phyloP scores from a whole-genome alignment of 1,140 invertebrate genomes.

The Caenorhabditis elegans region DNA sequence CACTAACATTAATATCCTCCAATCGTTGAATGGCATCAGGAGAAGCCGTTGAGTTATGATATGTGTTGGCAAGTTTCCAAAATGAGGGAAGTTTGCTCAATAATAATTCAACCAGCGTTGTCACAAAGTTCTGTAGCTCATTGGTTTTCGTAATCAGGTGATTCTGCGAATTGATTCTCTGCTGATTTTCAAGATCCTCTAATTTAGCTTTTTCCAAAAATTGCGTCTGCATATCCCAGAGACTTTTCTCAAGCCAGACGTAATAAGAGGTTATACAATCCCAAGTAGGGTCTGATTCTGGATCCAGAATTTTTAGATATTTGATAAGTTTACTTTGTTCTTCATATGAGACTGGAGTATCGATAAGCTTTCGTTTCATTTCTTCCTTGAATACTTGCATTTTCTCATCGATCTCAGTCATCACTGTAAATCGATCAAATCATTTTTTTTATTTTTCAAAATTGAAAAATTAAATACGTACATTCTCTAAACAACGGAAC shows the following conservation, averaged over 20 bases:
- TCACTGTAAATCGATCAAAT: conserved; percentile 53
- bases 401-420: conserved; percentile 82
- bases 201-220: conserved; percentile 1
- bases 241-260: conserved; percentile 59
- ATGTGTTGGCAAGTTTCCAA: conserved; percentile 64
- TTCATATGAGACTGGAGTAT: conserved; percentile 83
- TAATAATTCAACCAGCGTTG: conserved; percentile 53
- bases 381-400: conserved; percentile 80
- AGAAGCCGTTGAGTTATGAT: conserved; percentile 41
- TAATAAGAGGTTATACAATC: conserved; percentile 65
- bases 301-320: conserved; percentile 64
- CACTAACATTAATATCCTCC: conserved; percentile 61
- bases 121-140: conserved; percentile 58
- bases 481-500: conserved; percentile 75
- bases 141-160: conserved; percentile 16
- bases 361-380: conserved; percentile 79
- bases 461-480: conserved; percentile 73
- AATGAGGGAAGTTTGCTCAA: conserved; percentile 62
- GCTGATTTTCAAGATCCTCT: not conserved
- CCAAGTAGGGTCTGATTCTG: conserved; percentile 62
- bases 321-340: conserved; percentile 86
- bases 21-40: conserved; percentile 55
- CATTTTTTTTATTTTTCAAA: conserved; percentile 69
- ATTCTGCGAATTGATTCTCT: not conserved
- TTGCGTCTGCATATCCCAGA: conserved; percentile 62